Evolutionary conservation across 2,888 invertebrate genomes (phyloP).

Genomic region (Coronaproctus castanopsis): DNA sequence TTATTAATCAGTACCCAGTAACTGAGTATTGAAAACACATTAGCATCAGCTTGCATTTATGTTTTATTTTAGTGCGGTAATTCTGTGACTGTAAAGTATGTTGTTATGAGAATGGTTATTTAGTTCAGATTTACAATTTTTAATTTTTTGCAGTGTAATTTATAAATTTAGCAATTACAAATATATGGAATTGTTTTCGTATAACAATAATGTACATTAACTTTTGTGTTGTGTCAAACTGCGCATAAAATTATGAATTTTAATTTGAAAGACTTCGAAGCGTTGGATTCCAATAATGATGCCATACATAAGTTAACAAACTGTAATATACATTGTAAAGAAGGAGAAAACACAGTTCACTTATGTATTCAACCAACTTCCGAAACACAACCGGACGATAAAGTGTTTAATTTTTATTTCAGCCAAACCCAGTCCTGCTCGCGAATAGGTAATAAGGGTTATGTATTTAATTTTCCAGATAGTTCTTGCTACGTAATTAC

Average conservation of each 20-base stretch:
- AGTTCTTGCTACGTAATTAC: conserved; percentile 9
- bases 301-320: conserved; percentile 7
- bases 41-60: too few relatives aligned
- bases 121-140: too few relatives aligned
- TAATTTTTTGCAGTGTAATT: too few relatives aligned
- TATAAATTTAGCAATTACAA: too few relatives aligned
- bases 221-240: not conserved
- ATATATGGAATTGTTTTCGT: too few relatives aligned
- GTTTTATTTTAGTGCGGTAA: too few relatives aligned
- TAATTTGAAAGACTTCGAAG: conserved; percentile 6
- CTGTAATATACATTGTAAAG: not conserved
- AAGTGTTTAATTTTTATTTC: conserved; percentile 8
- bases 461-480: conserved; percentile 11
- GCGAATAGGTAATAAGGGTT: conserved; percentile 11
- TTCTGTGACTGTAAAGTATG: too few relatives aligned
- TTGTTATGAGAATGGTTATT: too few relatives aligned
- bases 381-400: conserved; percentile 9
- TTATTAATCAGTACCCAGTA: too few relatives aligned
- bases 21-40: too few relatives aligned
- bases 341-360: not conserved
- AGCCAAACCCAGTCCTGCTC: conserved; percentile 6
- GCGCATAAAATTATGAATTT: conserved; percentile 1
- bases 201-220: too few relatives aligned
- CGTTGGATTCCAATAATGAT: conserved; percentile 5
- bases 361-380: not conserved